phyloP scores from a whole-genome alignment of 2,797 vertebrate genomes.

The Sebastes dallii region DNA sequence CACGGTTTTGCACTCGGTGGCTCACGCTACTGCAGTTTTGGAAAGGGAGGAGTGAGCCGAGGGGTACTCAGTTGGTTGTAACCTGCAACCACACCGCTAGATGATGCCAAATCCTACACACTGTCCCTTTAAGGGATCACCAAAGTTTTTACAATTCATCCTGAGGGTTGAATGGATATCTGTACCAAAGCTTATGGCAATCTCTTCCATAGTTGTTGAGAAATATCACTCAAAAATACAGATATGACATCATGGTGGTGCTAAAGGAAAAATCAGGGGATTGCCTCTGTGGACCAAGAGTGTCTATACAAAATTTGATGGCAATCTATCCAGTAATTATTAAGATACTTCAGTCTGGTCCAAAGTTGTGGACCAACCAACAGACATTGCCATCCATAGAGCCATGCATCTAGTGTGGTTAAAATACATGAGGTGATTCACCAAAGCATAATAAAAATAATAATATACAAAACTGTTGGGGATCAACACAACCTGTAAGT shows the following conservation, averaged over 20 bases:
- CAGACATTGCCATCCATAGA: background rate
- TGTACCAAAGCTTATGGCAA: background rate
- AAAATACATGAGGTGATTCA: background rate
- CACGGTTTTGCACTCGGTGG: no score
- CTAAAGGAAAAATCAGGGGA: background rate
- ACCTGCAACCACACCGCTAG: no score
- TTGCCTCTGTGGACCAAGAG: background rate
- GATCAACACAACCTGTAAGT: background rate
- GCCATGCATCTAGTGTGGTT: background rate
- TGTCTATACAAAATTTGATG: background rate
- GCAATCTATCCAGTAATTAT: background rate
- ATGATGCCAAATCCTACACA: no score
- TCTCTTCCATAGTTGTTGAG: background rate
- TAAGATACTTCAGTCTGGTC: background rate
- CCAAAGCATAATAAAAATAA: background rate
- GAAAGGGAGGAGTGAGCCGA: no score
- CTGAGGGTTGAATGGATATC: background rate
- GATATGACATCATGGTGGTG: background rate
- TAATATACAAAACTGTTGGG: background rate
- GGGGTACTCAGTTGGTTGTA: no score
- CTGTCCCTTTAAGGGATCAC: background rate
- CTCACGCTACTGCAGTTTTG: no score
- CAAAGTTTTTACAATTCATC: background rate
- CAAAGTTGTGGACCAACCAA: background rate
- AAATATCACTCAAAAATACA: background rate